Base-by-base conservation (phyloP, 2,888 invertebrate genomes). In the Apamea epomidion region DNA sequence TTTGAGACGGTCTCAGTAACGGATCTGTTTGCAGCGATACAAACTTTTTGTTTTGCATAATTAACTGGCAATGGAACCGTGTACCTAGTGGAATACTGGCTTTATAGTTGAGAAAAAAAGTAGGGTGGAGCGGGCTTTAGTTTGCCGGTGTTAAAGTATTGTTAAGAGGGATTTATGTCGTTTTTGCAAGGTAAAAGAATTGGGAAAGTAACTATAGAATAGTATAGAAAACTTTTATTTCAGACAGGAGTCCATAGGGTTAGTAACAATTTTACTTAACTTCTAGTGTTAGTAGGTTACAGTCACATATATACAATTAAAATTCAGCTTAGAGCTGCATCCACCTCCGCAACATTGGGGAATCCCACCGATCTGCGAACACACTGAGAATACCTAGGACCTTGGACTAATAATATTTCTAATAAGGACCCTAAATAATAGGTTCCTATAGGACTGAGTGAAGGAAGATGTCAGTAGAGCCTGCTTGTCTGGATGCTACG, bases 1-100 rank as follows among this genome's bases (percentile, higher is more conserved):
- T 89, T 88, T 60, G 75, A 68, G 82, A 80, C 81, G 88, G 82
- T 81, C 83, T 82, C 74, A 76, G 88, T 84, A 84, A 90, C 85
- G 65, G 87, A 89, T 87, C 90, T 90, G 87, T 88, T 90, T 85
- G 81, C 69, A 80, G 79, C 80, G 90, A 89, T 89, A 90, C 78
- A 71, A 89, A 89, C 84, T 89, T 89, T 90, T 80, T 86, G 76
- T 86, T 89, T 83, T 80, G 82, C 84, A 86, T 87, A 91, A 91
- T 91, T 86, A 90, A 87, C 87, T 85, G 78, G 74, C 73, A 65
- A 85, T 82, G 83, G 74, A 65, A 25, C 54, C 37, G 29, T 62
- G 37, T 65, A 72, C 65, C 37, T 70, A 82, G 54, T 76, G 68
- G 48, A 45, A 78, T 25, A 76, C 78, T 21, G 14, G 48, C 67